Percentiles rank a stretch among this genome's conserved stretches.
Conservation (phyloP, 2,113 vertebrate species). For the Panthera uncia region DNA sequence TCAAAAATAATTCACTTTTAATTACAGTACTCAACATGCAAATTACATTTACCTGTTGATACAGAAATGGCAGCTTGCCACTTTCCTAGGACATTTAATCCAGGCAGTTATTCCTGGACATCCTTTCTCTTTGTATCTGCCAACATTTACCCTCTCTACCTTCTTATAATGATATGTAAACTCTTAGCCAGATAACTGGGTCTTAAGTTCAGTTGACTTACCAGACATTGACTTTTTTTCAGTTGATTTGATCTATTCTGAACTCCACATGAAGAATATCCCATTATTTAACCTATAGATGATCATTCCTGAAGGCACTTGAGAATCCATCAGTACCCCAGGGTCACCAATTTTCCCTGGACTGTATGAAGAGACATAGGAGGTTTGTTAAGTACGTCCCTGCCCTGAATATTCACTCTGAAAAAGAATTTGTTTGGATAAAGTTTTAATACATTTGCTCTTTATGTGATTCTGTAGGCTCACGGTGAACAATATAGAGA, state of each 20-base stretch:
- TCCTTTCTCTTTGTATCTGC: background rate
- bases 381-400: background rate
- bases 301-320: background rate
- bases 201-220: background rate
- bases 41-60: background rate
- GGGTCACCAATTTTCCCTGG: background rate
- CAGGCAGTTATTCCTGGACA: background rate
- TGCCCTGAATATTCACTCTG: background rate
- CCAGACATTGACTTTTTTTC: background rate
- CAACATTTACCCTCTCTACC: background rate
- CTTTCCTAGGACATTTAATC: background rate
- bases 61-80: background rate
- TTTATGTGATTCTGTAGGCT: background rate
- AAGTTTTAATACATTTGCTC: background rate
- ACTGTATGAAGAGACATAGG: background rate
- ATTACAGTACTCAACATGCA: conserved; percentile 14
- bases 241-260: background rate
- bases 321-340: background rate
- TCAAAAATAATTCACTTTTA: background rate
- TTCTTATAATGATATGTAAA: background rate
- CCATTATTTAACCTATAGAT: background rate
- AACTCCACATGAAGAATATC: background rate
- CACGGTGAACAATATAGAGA: background rate
- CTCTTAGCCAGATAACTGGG: background rate
- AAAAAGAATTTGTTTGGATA: background rate